Evolutionary conservation across 2,888 invertebrate species (phyloP).

Genomic region (Scaptomyza parva): DNA sequence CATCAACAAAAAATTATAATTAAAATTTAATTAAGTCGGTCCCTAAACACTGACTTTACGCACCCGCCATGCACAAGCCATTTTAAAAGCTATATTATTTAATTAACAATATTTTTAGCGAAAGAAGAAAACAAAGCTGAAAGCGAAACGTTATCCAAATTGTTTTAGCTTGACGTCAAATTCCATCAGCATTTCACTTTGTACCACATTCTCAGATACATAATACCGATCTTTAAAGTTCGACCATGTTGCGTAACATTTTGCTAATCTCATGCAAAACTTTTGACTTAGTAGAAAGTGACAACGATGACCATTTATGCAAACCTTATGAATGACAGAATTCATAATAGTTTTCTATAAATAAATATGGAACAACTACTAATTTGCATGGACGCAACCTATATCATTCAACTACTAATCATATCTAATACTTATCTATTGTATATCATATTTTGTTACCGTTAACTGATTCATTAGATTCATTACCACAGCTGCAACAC

Average conservation of each 20-base stretch:
- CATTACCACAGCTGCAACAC: constrained; percentile 25
- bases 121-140: constrained; percentile 42
- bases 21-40: constrained; percentile 63
- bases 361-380: neutral
- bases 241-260: constrained; percentile 64
- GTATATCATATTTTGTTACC: constrained; percentile 10
- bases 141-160: constrained; percentile 42
- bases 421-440: neutral
- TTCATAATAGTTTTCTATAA: neutral
- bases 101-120: constrained; percentile 58
- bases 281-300: constrained; percentile 41
- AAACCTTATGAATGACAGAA: neutral
- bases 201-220: constrained; percentile 54
- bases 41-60: constrained; percentile 19
- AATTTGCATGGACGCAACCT: neutral
- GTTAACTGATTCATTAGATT: constrained; percentile 15
- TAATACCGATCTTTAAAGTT: constrained; percentile 37
- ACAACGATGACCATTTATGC: constrained; percentile 15
- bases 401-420: no score
- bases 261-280: constrained; percentile 41
- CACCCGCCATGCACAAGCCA: constrained; percentile 13
- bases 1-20: constrained; percentile 49
- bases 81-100: constrained; percentile 44
- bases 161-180: constrained; percentile 62
- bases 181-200: constrained; percentile 66